phyloP scores from a whole-genome alignment of 2,888 invertebrate genomes.

The Caenorhabditis virilis region DNA sequence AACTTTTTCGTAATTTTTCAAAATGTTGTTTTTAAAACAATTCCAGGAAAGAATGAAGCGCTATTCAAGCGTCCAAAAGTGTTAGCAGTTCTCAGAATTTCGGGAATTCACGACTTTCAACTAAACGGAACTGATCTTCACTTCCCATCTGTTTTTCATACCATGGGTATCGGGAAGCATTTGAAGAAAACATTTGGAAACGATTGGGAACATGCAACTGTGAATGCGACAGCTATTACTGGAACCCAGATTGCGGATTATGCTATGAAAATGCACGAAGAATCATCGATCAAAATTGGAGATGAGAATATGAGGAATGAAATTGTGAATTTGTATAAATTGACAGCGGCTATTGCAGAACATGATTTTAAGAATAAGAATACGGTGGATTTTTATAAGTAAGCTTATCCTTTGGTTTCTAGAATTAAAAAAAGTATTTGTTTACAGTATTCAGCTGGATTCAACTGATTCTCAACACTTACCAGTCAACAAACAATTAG shows the following conservation, averaged over 20 bases:
- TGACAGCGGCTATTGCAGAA: conserved; percentile 7
- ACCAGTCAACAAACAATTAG: background rate
- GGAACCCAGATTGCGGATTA: background rate
- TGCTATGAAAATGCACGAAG: conserved; percentile 3
- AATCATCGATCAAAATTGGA: background rate
- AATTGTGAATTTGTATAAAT: conserved; percentile 13
- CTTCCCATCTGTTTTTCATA: conserved; percentile 5
- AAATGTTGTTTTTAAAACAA: too few species aligned
- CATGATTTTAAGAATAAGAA: conserved; percentile 9
- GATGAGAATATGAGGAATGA: background rate
- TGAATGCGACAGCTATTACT: conserved; percentile 11
- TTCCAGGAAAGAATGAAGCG: too few species aligned
- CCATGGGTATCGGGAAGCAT: background rate
- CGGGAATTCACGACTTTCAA: conserved; percentile 7
- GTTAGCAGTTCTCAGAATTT: conserved; percentile 10
- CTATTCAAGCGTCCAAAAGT: conserved; percentile 13
- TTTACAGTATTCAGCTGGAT: background rate
- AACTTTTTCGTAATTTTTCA: background rate
- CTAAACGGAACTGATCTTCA: conserved; percentile 9
- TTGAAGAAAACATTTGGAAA: conserved; percentile 14
- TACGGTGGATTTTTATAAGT: conserved; percentile 18
- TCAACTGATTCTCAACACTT: background rate
- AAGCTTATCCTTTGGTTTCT: background rate
- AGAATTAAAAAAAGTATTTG: background rate
- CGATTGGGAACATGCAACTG: conserved; percentile 3